Base-by-base conservation (phyloP, 1,140 invertebrate species). In the Spodoptera litura region DNA sequence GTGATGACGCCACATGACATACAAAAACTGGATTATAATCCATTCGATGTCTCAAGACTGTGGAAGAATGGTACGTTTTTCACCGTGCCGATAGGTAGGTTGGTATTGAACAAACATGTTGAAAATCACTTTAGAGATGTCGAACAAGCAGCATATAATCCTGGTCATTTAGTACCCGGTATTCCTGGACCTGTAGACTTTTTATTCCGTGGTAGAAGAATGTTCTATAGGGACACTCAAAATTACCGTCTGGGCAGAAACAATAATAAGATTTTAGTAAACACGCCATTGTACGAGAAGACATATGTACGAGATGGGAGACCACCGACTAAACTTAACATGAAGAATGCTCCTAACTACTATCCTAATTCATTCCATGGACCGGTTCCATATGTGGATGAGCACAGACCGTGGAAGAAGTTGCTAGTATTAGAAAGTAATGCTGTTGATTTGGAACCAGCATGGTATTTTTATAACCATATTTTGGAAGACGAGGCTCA, bases 301-400 rank as follows among this genome's bases (percentile, higher is more conserved):
- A 98, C 98, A 86, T 98, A 97, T 88, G 97, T 98, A 89, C 96
- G 98, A 31, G 98, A 99, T 93, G 98, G 98, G 2, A 90, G 95
- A 15, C 96, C 96, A 95, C 94, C 95, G 11, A 85, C 95, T 27
- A 91, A 95, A 83, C 91, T 95, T 62, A 96, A 96, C 82, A 95
- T 97, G 95, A 96, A 93, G 79, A 97, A 97, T 62, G 97, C 97
- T 6, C 98, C 98, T 4, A 98, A 98, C 92, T 99, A 99, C 89
- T 98, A 96, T 93, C 98, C 98, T 0, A 99, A 99, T 93, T 98
- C 98, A 78, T 99, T 99, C 90, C 93, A 93, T 71, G 98, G 98
- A 0, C 97, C 98, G 0, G 87, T 95, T 15, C 95, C 95, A 51
- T 89, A 88, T 74, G 85, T 93, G 25, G 88, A 94, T n/a, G 52